Evolutionary conservation across 2,888 invertebrate species (phyloP).

Genomic region (Lithophane leautieri): DNA sequence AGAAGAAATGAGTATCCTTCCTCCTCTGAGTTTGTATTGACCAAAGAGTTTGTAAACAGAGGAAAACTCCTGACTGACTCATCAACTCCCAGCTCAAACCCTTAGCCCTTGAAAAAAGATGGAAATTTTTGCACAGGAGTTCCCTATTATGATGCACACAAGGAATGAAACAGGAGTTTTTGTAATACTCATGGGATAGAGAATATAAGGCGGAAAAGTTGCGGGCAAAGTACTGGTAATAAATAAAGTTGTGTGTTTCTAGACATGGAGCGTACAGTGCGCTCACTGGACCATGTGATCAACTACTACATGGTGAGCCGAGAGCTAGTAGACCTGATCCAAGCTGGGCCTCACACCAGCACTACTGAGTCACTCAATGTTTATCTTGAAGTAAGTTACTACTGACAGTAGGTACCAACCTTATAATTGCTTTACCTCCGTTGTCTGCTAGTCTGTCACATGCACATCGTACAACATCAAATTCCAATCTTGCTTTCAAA

Average conservation of each 20-base stretch:
- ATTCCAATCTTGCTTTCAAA: too few species aligned
- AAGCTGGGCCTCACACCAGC: slow-evolving; percentile 94
- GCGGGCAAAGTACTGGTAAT: neutral
- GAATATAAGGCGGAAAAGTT: neutral
- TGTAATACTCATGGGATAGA: neutral
- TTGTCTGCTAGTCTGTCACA: neutral
- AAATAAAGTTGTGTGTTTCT: slow-evolving; percentile 18
- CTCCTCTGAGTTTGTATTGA: neutral
- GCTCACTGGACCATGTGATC: slow-evolving; percentile 97
- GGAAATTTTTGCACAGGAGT: neutral
- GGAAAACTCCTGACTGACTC: neutral
- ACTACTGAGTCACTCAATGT: slow-evolving; percentile 90
- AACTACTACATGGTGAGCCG: slow-evolving; percentile 98
- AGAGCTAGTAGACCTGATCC: slow-evolving; percentile 96
- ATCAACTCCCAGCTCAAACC: neutral
- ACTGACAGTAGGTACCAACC: neutral
- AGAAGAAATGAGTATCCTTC: neutral
- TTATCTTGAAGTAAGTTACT: slow-evolving; percentile 83
- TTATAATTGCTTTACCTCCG: neutral
- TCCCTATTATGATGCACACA: neutral
- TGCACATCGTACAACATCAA: too few species aligned
- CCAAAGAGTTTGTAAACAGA: neutral
- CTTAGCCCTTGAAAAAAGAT: neutral
- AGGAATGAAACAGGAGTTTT: neutral
- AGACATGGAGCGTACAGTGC: slow-evolving; percentile 98